Base-by-base conservation (phyloP, 1,140 invertebrate genomes). In the Phocides pigmalion region DNA sequence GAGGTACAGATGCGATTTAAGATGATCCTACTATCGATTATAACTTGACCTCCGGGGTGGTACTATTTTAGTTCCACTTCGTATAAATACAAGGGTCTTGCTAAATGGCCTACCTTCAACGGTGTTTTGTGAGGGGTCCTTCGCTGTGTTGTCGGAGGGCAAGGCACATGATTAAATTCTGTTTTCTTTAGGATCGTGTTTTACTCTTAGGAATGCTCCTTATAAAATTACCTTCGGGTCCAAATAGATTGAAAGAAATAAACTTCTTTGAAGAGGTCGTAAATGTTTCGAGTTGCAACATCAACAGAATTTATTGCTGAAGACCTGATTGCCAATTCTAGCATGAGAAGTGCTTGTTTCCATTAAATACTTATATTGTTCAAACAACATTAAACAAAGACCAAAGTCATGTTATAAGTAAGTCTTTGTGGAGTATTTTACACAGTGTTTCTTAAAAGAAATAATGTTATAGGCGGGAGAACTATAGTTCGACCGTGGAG, bases 161-260 rank as follows among this genome's bases (percentile, higher is more conserved):
- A 66, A 68, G 74, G 65, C 47, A 28, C 22, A 14, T 56, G 53
- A 56, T 56, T 56, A 56, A 56, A 56, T 56, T 56, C 72, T 70
- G 68, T 72, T 72, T 70, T 62, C 47, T 59, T 58, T 51, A 66
- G 64, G 64, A 63, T 59, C 64, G 53, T 61, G 58, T 64, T 64
- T 62, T 64, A 66, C 65, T 50, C 66, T 19, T 53, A 44, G 51
- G 62, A 56, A 56, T 56, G 53, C 39, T 44, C 17, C 37, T n/a
- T 56, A 25, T 32, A 28, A 56, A 16, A 44, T 56, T 56, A 20
- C 9, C 51, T 37, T 39, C 25, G 53, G 53, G 53, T 56, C 20
- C 20, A 44, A 56, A 56, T 56, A 16, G 39, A 42, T 56, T 28
- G 53, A 22, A 56, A n/a, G 20, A 28, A 44, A 25, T 44, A 44